Evolutionary conservation across 2,888 invertebrate genomes (phyloP).

Genomic region (Gortyna flavago): DNA sequence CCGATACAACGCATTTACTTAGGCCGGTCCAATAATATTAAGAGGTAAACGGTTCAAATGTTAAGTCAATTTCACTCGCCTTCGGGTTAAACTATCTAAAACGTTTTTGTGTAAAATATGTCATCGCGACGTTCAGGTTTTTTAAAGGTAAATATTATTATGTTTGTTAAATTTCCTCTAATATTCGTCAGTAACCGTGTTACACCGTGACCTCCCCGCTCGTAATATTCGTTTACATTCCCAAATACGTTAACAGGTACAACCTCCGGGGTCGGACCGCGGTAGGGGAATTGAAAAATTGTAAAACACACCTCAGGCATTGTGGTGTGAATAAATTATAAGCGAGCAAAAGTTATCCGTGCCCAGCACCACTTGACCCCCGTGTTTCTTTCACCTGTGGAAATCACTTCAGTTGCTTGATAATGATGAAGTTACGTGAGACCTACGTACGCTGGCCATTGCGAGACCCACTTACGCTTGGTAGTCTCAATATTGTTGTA

Average conservation of each 20-base stretch:
- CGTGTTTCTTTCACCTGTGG: conserved; percentile 69
- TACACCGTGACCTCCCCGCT: conserved; percentile 66
- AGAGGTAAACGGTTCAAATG: conserved; percentile 48
- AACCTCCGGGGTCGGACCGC: conserved; percentile 67
- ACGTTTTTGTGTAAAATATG: conserved; percentile 44
- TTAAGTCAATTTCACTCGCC: conserved; percentile 30
- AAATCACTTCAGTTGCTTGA: conserved; percentile 68
- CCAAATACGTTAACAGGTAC: conserved; percentile 70
- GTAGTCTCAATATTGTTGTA: conserved; percentile 84
- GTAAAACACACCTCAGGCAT: conserved; percentile 82
- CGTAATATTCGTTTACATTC: conserved; percentile 69
- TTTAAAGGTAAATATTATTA: conserved; percentile 17
- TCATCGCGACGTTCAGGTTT: conserved; percentile 43
- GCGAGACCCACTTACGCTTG: conserved; percentile 83
- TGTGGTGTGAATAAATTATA: conserved; percentile 87
- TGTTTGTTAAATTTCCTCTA: conserved; percentile 62
- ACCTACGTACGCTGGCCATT: conserved; percentile 73
- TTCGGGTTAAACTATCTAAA: conserved; percentile 19
- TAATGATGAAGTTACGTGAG: conserved; percentile 76
- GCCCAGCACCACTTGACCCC: conserved; percentile 73
- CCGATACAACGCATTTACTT: conserved; percentile 42
- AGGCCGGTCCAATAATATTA: conserved; percentile 37
- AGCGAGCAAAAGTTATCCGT: conserved; percentile 80
- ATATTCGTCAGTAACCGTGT: conserved; percentile 67
- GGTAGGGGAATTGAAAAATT: conserved; percentile 80